Evolutionary conservation across 2,113 vertebrate genomes (phyloP).

Genomic region (Diphyllodes magnificus): DNA sequence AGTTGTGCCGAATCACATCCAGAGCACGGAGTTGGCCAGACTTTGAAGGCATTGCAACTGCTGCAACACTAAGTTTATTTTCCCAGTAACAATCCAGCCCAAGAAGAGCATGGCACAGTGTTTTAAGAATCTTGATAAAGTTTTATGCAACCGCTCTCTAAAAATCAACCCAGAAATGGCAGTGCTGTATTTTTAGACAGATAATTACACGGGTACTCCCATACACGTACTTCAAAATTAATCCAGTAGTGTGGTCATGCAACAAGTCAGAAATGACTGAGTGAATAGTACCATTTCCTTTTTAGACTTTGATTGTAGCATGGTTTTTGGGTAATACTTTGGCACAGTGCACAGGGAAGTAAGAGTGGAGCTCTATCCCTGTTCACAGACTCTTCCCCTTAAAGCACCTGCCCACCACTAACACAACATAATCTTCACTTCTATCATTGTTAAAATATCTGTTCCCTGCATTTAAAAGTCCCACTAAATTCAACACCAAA

Average conservation of each 20-base stretch:
- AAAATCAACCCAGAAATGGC: not conserved
- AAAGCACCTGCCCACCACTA: not conserved
- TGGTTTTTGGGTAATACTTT: not conserved
- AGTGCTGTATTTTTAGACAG: not conserved
- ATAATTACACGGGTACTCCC: not conserved
- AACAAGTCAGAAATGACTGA: not conserved
- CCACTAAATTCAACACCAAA: not conserved
- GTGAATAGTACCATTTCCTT: not conserved
- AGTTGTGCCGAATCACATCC: not conserved
- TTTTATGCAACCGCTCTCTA: not conserved
- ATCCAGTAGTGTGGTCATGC: not conserved
- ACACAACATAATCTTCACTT: not conserved
- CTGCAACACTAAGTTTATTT: not conserved
- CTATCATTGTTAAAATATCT: not conserved
- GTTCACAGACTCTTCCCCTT: not conserved
- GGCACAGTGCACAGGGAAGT: not conserved
- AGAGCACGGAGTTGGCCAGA: not conserved
- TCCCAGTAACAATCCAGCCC: not conserved
- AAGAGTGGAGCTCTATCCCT: not conserved
- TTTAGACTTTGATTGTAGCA: not conserved
- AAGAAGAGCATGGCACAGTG: not conserved
- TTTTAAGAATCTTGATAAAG: not conserved
- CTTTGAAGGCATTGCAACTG: not conserved
- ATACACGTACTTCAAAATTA: not conserved
- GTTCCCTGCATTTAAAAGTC: not conserved